phyloP scores from a whole-genome alignment of 2,797 vertebrate species.

The Cryptoprocta ferox region DNA sequence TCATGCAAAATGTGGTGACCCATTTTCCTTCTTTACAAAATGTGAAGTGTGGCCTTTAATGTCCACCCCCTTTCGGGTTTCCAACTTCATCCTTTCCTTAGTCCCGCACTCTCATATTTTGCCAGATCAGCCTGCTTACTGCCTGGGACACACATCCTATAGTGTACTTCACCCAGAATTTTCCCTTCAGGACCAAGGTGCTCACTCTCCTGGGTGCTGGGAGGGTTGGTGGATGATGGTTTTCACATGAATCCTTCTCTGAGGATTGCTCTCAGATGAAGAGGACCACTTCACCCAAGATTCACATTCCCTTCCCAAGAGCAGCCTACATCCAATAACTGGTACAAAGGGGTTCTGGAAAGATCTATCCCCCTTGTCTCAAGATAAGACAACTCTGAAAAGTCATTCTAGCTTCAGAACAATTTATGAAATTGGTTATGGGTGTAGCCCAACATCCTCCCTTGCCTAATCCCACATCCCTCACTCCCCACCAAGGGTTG shows the following conservation, averaged over 20 bases:
- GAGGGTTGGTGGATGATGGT: background rate
- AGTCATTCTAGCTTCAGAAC: background rate
- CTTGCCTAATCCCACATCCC: background rate
- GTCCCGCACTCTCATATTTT: background rate
- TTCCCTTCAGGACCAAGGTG: background rate
- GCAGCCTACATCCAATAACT: background rate
- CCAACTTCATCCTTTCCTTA: slow-evolving; percentile 15
- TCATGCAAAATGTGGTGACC: background rate
- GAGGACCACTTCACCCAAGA: background rate
- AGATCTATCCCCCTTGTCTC: background rate
- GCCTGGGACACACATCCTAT: background rate
- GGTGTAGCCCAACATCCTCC: background rate
- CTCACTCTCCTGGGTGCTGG: background rate
- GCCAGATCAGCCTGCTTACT: background rate
- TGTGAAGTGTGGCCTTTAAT: background rate
- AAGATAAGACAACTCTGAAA: background rate
- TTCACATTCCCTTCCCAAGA: background rate
- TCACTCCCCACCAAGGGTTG: background rate
- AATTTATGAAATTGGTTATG: background rate
- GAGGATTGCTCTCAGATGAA: background rate
- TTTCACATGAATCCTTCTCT: background rate
- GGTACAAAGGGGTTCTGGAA: background rate
- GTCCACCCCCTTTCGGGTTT: background rate
- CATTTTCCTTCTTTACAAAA: background rate
- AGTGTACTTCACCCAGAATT: background rate